Evolutionary conservation across 1,140 invertebrate genomes (phyloP).

Genomic region (Nasonia longicornis): DNA sequence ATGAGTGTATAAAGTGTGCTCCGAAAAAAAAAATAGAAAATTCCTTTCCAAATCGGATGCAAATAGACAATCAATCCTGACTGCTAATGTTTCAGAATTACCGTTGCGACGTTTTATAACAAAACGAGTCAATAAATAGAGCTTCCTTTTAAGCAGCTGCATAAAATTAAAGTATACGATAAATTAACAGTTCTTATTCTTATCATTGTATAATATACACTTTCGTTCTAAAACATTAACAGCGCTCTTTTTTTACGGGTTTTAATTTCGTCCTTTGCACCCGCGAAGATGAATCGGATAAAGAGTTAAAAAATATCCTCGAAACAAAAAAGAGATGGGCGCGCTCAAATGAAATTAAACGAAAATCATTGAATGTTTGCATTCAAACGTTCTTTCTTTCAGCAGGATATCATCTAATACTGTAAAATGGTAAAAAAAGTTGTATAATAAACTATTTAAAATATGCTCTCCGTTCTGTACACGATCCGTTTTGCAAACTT

Average conservation of each 20-base stretch:
- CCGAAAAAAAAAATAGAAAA: constrained; percentile 12
- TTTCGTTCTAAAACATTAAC: constrained; percentile 16
- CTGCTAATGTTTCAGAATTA: constrained; percentile 8
- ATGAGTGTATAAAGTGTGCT: background rate
- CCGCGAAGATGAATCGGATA: background rate
- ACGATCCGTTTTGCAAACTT: background rate
- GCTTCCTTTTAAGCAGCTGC: background rate
- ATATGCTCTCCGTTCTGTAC: constrained; percentile 4
- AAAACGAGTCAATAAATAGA: background rate
- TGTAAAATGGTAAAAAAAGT: constrained; percentile 4
- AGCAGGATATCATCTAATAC: background rate
- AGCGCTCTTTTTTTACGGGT: constrained; percentile 7
- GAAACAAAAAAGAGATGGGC: background rate
- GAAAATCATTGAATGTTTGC: background rate
- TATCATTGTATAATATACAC: background rate
- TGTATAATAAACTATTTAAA: background rate
- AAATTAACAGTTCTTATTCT: background rate
- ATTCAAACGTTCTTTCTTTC: background rate
- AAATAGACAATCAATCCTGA: constrained; percentile 10
- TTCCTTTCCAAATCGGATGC: constrained; percentile 15
- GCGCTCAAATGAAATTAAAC: no score
- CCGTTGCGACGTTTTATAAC: background rate
- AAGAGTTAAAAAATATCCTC: background rate
- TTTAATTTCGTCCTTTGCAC: constrained; percentile 6
- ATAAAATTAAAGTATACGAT: background rate